phyloP scores from a whole-genome alignment of 2,113 vertebrate genomes.

The Nymphicus hollandicus region DNA sequence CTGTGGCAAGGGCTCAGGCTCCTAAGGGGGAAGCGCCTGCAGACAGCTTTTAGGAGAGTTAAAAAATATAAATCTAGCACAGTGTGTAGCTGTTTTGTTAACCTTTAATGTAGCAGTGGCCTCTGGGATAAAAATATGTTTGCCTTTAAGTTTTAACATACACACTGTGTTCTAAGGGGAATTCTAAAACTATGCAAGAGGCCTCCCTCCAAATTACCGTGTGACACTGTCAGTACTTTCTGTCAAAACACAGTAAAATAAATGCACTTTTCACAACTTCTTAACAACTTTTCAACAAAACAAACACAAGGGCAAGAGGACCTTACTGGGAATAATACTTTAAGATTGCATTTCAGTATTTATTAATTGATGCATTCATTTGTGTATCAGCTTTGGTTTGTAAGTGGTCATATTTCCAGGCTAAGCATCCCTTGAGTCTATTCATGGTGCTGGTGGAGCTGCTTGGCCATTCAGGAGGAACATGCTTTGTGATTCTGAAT shows the following conservation, averaged over 20 bases:
- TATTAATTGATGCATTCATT: not conserved
- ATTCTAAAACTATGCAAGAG: too few relatives aligned
- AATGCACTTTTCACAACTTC: not conserved
- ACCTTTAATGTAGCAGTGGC: not conserved
- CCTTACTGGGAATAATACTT: not conserved
- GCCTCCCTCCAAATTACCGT: not conserved
- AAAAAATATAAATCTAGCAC: accelerated
- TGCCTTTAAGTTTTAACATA: not conserved
- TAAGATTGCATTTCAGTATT: not conserved
- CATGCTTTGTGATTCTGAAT: accelerated
- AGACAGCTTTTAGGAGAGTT: not conserved
- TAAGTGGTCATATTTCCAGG: accelerated
- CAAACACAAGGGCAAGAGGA: not conserved
- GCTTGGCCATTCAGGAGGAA: not conserved
- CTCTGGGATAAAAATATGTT: accelerated
- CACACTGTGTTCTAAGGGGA: not conserved
- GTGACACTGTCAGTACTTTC: not conserved
- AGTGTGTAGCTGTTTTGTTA: accelerated
- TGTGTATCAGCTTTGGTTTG: not conserved
- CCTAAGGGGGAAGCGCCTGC: accelerated
- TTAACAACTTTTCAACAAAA: not conserved
- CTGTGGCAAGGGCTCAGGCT: not conserved
- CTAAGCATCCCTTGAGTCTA: not conserved
- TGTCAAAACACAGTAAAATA: not conserved
- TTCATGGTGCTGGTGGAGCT: not conserved